Evolutionary conservation across 1,140 invertebrate species (phyloP).

Genomic region (Drosophila micromelanica): DNA sequence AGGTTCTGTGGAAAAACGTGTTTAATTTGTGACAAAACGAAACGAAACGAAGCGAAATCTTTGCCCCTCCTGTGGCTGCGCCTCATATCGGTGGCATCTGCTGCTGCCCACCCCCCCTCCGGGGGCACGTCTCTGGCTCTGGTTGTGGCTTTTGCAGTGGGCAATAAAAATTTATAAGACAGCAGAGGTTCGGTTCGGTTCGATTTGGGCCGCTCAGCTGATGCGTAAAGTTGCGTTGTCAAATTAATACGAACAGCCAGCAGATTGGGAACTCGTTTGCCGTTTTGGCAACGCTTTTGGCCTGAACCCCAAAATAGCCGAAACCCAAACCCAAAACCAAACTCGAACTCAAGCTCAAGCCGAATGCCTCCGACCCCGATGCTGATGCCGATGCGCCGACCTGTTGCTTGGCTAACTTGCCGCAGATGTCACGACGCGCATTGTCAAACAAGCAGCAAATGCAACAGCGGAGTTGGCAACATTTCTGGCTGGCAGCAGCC

Average conservation of each 20-base stretch:
- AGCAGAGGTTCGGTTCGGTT: neutral
- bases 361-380: neutral
- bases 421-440: conserved; percentile 84
- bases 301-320: conserved; percentile 12
- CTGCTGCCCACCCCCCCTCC: neutral
- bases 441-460: conserved; percentile 75
- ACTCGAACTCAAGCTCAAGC: neutral
- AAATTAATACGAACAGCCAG: conserved; percentile 55
- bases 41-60: conserved; percentile 59
- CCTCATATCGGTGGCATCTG: conserved; percentile 50
- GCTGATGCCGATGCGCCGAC: conserved; percentile 46
- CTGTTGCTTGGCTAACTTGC: conserved; percentile 42
- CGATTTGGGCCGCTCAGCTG: neutral
- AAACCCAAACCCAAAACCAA: conserved; percentile 5
- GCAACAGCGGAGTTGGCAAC: conserved; percentile 64
- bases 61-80: conserved; percentile 3
- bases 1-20: conserved; percentile 83
- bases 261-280: conserved; percentile 31
- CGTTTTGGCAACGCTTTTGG: neutral
- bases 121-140: neutral
- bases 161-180: conserved; percentile 62
- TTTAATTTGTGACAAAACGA: conserved; percentile 84
- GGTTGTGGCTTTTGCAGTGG: conserved; percentile 14
- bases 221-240: conserved; percentile 54
- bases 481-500: conserved; percentile 78